These are phyloP conservation scores for Psittacula cyanocephala DNA, from an alignment of 2,113 vertebrate species.

Conservation along the genomic window DNA sequence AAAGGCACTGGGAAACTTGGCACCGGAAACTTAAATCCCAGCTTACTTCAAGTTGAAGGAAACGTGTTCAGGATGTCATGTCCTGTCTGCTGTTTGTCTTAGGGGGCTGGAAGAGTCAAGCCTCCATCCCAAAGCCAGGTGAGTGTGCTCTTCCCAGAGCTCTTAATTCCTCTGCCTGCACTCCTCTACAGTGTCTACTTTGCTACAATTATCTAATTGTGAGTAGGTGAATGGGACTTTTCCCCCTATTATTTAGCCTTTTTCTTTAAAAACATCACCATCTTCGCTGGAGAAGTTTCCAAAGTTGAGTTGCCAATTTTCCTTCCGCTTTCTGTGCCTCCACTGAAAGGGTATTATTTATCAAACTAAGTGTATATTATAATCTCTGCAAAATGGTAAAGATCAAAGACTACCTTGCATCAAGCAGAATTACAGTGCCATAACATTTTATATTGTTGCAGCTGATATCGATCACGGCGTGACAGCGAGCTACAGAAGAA, in stretches of 20 bases:
- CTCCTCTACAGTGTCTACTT: neutral
- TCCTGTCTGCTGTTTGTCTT: neutral
- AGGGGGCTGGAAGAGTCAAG: neutral
- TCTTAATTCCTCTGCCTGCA: neutral
- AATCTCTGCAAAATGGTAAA: slow-evolving; percentile 74
- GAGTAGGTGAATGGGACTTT: neutral
- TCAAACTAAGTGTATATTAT: slow-evolving; percentile 67
- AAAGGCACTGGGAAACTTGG: neutral
- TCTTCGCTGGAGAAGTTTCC: neutral
- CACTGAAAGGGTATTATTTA: slow-evolving; percentile 71
- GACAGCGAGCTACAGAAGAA: slow-evolving; percentile 61
- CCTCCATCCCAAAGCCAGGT: neutral
- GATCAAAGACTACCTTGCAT: slow-evolving; percentile 76
- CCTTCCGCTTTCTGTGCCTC: slow-evolving; percentile 29
- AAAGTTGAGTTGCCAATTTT: slow-evolving; percentile 54
- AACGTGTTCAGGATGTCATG: neutral
- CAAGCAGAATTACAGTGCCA: slow-evolving; percentile 72
- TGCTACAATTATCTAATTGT: neutral
- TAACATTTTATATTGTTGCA: slow-evolving; percentile 77
- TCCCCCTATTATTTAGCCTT: neutral
- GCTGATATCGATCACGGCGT: slow-evolving; percentile 70
- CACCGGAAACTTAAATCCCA: neutral
- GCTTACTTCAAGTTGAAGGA: neutral
- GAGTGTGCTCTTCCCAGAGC: neutral
- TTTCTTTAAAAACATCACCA: neutral